phyloP scores from a whole-genome alignment of 2,113 vertebrate species.

The Syngnathus floridae region DNA sequence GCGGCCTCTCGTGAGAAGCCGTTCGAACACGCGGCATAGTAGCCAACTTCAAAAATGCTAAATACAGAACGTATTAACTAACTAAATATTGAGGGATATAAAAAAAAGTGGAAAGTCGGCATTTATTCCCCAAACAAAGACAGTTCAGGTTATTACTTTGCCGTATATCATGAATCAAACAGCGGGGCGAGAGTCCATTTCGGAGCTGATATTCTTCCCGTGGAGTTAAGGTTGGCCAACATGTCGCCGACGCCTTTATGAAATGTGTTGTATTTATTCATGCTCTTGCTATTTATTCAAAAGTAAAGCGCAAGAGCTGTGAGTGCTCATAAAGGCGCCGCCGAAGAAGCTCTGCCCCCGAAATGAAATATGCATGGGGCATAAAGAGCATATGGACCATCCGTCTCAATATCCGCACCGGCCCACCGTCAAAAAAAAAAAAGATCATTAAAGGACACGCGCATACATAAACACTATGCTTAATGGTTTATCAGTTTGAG shows the following conservation, averaged over 20 bases:
- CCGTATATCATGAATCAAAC: background rate
- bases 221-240: constrained; percentile 42
- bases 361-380: constrained; percentile 70
- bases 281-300: constrained; percentile 43
- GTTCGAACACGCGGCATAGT: background rate
- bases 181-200: constrained; percentile 22
- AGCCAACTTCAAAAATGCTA: no score
- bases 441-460: constrained; percentile 62
- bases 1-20: background rate
- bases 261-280: constrained; percentile 47
- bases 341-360: constrained; percentile 59
- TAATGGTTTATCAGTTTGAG: constrained; percentile 63
- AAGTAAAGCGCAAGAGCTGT: constrained; percentile 43
- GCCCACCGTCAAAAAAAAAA: constrained; percentile 51
- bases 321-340: constrained; percentile 58
- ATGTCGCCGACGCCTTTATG: constrained; percentile 17
- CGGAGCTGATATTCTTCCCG: constrained; percentile 14
- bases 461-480: constrained; percentile 51
- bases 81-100: no score
- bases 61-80: no score
- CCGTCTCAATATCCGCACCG: constrained; percentile 66
- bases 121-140: constrained; percentile 22
- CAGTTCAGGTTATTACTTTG: constrained; percentile 27
- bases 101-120: constrained; percentile 18
- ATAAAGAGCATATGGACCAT: constrained; percentile 73